A percentile compares a stretch with the other conserved stretches of the same genome.
Conservation (phyloP, 2,113 vertebrate genomes). For the Phalacrocorax brasilianus region DNA sequence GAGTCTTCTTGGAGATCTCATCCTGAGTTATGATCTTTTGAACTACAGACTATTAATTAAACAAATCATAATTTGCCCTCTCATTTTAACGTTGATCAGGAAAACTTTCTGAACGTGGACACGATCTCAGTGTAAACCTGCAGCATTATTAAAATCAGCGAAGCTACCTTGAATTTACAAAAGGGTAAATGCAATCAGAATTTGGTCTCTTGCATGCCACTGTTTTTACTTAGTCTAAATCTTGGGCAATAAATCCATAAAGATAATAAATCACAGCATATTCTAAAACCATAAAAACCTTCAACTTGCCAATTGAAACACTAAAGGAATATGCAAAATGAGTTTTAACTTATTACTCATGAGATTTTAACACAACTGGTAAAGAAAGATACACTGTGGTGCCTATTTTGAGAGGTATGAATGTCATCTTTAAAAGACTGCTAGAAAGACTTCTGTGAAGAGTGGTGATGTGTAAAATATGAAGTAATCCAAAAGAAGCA, state of each 20-base stretch:
- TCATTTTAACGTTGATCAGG: not conserved
- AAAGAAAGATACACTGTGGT: not conserved
- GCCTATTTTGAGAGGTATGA: not conserved
- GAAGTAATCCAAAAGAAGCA: not conserved
- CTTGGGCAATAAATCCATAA: not conserved
- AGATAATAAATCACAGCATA: not conserved
- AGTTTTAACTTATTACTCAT: not conserved
- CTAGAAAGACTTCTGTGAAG: not conserved
- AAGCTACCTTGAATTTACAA: not conserved
- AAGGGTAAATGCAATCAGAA: not conserved
- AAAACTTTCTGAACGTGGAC: not conserved
- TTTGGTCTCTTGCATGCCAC: not conserved
- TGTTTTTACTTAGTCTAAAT: not conserved
- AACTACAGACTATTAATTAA: slow-evolving; percentile 7
- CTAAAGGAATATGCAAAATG: not conserved
- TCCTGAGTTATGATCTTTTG: not conserved
- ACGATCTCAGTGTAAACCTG: not conserved
- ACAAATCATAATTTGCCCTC: not conserved
- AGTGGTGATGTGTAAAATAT: not conserved
- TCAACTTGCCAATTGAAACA: not conserved
- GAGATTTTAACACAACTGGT: not conserved
- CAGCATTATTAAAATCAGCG: not conserved
- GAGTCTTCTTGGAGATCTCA: not conserved
- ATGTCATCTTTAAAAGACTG: not conserved
- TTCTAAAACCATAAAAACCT: not conserved